phyloP scores from a whole-genome alignment of 2,888 invertebrate genomes.

The Darwinula stevensoni region DNA sequence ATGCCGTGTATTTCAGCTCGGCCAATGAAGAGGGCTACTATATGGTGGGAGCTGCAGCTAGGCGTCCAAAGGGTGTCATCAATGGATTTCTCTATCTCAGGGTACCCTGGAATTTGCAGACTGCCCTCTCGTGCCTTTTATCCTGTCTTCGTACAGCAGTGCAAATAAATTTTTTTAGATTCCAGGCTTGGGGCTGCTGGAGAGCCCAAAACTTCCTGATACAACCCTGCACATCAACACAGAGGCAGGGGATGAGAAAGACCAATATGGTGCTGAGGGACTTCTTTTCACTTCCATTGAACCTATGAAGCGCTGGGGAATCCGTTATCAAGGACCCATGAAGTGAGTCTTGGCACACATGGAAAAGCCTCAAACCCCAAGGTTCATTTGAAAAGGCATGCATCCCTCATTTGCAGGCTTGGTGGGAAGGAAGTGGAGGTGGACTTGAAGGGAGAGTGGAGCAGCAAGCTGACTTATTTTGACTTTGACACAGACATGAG shows the following conservation, averaged over 20 bases:
- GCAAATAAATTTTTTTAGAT: conserved; percentile 24
- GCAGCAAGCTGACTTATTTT: conserved; percentile 28
- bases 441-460: conserved; percentile 29
- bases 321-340: conserved; percentile 36
- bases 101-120: conserved; percentile 10
- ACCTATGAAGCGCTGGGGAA: conserved; percentile 41
- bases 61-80: conserved; percentile 30
- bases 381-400: too few relatives aligned
- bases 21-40: conserved; percentile 29
- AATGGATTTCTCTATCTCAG: conserved; percentile 33
- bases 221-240: conserved; percentile 29
- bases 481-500: conserved; percentile 41
- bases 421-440: conserved; percentile 30
- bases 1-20: conserved; percentile 46
- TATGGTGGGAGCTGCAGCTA: conserved; percentile 31
- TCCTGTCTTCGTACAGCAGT: too few relatives aligned
- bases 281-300: conserved; percentile 30
- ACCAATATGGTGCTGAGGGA: conserved; percentile 34
- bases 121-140: too few relatives aligned
- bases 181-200: conserved; percentile 34
- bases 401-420: conserved; percentile 1
- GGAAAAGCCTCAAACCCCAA: too few relatives aligned
- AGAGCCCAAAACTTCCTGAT: conserved; percentile 35
- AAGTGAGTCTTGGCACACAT: too few relatives aligned
- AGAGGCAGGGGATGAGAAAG: conserved; percentile 14